These are phyloP conservation scores for Lithophane socia DNA, from an alignment of 2,888 invertebrate species.

Conservation along the genomic window DNA sequence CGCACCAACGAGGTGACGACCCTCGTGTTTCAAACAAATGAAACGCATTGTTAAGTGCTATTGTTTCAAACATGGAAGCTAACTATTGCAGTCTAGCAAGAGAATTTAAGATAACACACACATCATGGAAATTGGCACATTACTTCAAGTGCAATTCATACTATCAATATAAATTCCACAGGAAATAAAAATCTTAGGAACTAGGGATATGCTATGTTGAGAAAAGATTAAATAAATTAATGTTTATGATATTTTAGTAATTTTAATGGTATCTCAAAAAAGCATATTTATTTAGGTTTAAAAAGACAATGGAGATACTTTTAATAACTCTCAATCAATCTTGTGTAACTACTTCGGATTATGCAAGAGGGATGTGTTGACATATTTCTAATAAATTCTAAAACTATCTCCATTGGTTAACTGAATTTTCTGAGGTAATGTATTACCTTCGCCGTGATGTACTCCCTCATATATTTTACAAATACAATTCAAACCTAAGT, in stretches of 20 bases:
- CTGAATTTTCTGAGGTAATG: conserved; percentile 87
- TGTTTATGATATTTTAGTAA: conserved; percentile 12
- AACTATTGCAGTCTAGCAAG: conserved; percentile 77
- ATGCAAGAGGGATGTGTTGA: background rate
- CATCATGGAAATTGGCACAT: conserved; percentile 58
- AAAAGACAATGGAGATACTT: conserved; percentile 82
- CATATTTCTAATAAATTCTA: conserved; percentile 15
- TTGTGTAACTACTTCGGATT: background rate
- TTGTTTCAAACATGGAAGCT: conserved; percentile 38
- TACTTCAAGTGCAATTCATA: conserved; percentile 81
- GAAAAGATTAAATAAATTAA: conserved; percentile 48
- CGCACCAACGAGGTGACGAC: conserved; percentile 49
- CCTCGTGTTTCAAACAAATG: conserved; percentile 30
- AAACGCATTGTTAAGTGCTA: conserved; percentile 20
- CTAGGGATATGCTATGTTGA: conserved; percentile 81
- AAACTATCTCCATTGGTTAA: conserved; percentile 80
- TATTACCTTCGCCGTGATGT: conserved; percentile 88
- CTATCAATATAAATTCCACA: conserved; percentile 80
- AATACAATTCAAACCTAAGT: conserved; percentile 90
- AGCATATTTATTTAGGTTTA: conserved; percentile 75
- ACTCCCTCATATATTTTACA: conserved; percentile 89
- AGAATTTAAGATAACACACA: conserved; percentile 75
- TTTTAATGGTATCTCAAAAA: conserved; percentile 74
- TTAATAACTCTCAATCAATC: conserved; percentile 50
- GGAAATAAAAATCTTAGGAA: conserved; percentile 77